Evolutionary conservation across 2,888 invertebrate genomes (phyloP).

Genomic region (Cacoxenus indagator): DNA sequence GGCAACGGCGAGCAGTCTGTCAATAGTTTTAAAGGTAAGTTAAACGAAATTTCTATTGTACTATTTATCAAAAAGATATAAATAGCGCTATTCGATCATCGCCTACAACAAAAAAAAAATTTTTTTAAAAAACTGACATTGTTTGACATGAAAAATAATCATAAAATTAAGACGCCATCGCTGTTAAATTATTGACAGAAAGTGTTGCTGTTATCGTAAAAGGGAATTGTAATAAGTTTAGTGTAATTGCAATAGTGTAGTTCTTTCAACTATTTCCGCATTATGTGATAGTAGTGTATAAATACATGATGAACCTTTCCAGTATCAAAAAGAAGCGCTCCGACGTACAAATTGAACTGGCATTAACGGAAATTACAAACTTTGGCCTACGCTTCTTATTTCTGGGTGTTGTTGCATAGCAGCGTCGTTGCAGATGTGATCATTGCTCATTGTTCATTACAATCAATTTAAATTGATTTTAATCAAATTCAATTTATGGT

Average conservation of each 20-base stretch:
- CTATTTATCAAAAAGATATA: neutral
- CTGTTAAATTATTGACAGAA: neutral
- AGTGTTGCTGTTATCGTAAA: neutral
- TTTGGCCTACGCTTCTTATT: no score
- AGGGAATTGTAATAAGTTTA: no score
- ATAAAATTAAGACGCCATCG: neutral
- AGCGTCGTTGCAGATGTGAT: constrained; percentile 1
- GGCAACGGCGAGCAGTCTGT: constrained; percentile 70
- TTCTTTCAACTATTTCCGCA: no score
- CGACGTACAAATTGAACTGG: no score
- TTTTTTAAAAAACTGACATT: neutral
- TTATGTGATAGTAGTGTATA: no score
- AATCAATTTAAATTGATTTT: constrained; percentile 63
- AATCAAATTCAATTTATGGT: constrained; percentile 60
- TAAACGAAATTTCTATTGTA: neutral
- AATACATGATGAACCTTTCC: no score
- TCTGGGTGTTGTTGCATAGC: neutral
- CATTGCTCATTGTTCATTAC: constrained; percentile 28
- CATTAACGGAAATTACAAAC: no score
- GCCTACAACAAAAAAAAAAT: neutral
- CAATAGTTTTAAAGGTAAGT: constrained; percentile 69
- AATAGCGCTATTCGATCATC: neutral
- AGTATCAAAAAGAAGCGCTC: no score
- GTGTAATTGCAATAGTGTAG: no score
- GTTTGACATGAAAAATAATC: neutral